These are phyloP conservation scores for Oligia latruncula DNA, from an alignment of 2,888 invertebrate species.

Conservation along the genomic window DNA sequence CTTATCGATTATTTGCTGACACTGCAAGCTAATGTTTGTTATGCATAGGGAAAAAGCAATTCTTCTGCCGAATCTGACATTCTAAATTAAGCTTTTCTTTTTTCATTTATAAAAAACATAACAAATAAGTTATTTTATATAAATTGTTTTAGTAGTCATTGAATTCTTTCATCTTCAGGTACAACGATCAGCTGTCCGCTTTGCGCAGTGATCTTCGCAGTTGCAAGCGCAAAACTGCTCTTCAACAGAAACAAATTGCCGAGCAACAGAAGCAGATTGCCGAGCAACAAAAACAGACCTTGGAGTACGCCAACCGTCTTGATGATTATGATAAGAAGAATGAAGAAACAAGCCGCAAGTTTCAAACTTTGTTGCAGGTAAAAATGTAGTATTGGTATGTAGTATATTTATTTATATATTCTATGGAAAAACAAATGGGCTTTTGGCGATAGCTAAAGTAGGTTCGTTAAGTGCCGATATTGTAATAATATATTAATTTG, in stretches of 20 bases:
- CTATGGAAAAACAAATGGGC: neutral
- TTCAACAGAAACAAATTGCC: slow-evolving; percentile 95
- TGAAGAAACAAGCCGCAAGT: slow-evolving; percentile 96
- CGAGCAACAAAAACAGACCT: slow-evolving; percentile 93
- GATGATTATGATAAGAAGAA: slow-evolving; percentile 97
- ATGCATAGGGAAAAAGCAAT: neutral
- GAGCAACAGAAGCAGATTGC: slow-evolving; percentile 93
- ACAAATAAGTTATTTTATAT: neutral
- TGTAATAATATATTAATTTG: neutral
- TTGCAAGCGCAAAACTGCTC: slow-evolving; percentile 95
- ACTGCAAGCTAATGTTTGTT: neutral
- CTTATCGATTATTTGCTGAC: slow-evolving; percentile 8
- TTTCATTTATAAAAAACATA: neutral
- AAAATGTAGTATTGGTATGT: slow-evolving; percentile 52
- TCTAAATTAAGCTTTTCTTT: neutral
- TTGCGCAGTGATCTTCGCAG: slow-evolving; percentile 94
- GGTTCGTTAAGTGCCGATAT: neutral
- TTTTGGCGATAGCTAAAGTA: neutral
- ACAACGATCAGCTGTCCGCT: slow-evolving; percentile 95
- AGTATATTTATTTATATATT: slow-evolving; percentile 39
- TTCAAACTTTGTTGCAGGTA: slow-evolving; percentile 95
- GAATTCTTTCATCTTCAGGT: slow-evolving; percentile 82
- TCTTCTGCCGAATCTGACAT: neutral
- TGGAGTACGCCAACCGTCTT: slow-evolving; percentile 95
- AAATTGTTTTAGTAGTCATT: slow-evolving; percentile 8